Evolutionary conservation across 1,140 invertebrate genomes (phyloP), one percentile per base, ranked within the genome.

Genomic region (Holcopasites calliopsidis): DNA sequence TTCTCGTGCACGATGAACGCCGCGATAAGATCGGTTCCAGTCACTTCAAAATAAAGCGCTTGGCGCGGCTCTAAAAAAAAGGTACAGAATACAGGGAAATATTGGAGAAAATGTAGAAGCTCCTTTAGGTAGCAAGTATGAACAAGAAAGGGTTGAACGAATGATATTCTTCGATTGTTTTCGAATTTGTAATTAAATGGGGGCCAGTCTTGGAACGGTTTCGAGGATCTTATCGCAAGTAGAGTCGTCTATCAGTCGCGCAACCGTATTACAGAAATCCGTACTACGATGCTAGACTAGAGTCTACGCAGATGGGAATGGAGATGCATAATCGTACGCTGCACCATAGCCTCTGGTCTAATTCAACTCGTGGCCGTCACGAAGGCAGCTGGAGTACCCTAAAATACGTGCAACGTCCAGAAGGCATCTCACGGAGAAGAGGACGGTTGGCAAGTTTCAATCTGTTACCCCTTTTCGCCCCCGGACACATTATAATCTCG

Each of bases 271-370:
- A 8, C 23, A 16, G 69, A 42, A 52, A 72, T 54, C 58, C 40
- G 18, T 11, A 3, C 8, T 6, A 44, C 47, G 47, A 74, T 66
- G 47, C 50, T 28, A 28, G 7, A n/a, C n/a, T n/a, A n/a, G n/a
- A n/a, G n/a, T n/a, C n/a, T 1, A 8, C n/a, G n/a, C n/a, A 73
- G 71, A 73, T 55, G 38, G 35, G 50, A 57, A 54, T 8, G 5
- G 42, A 18, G 26, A 16, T 35, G 23, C 52, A 1, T 73, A 73
- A 66, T 66, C 71, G 71, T 38, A 44, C 33, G 35, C 54, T 73
- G 66, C 61, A 55, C 62, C 44, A 11, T 10, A 0, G 23, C n/a
- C 33, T 3, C 3, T 8, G 21, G 42, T 21, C 23, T 28, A 33
- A 52, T 33, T 5, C 47, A 18, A 38, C 4, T 28, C 21, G 21